phyloP scores from a whole-genome alignment of 2,888 invertebrate genomes.

The Aelia acuminata region DNA sequence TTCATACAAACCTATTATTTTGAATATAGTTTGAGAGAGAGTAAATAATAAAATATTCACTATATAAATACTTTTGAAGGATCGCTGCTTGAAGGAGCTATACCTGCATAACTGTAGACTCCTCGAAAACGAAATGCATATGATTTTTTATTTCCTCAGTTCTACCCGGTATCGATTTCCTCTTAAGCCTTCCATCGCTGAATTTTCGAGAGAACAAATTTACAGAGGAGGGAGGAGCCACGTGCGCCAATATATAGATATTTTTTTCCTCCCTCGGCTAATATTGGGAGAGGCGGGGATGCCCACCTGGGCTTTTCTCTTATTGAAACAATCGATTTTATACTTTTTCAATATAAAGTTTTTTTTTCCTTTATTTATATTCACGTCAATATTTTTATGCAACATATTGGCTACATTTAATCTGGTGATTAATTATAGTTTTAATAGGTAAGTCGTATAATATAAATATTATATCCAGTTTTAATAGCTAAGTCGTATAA shows the following conservation, averaged over 20 bases:
- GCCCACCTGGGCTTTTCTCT: slow-evolving; percentile 26
- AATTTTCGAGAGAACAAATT: slow-evolving; percentile 16
- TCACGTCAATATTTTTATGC: too few species aligned
- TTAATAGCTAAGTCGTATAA: too few species aligned
- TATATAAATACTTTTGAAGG: not conserved
- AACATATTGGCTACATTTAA: too few species aligned
- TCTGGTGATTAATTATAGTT: too few species aligned
- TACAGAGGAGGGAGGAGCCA: slow-evolving; percentile 25
- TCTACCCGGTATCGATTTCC: not conserved
- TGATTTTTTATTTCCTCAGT: not conserved
- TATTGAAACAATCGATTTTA: slow-evolving; percentile 48
- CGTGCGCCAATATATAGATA: slow-evolving; percentile 47
- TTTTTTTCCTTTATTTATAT: too few species aligned
- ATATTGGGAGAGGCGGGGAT: slow-evolving; percentile 20
- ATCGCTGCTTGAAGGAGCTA: not conserved
- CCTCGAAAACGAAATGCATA: not conserved
- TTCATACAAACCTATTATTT: too few species aligned
- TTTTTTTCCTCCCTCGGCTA: slow-evolving; percentile 44
- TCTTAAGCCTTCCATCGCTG: not conserved
- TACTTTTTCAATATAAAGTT: slow-evolving; percentile 1
- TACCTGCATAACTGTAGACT: not conserved
- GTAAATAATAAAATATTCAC: too few species aligned
- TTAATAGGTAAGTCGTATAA: too few species aligned
- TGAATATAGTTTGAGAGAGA: too few species aligned
- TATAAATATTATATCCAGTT: too few species aligned